A percentile compares a stretch with the other conserved stretches of the same genome.
These are phyloP conservation scores for Pollenia griseotomentosa DNA, from an alignment of 2,888 invertebrate genomes.

Conservation along the genomic window DNA sequence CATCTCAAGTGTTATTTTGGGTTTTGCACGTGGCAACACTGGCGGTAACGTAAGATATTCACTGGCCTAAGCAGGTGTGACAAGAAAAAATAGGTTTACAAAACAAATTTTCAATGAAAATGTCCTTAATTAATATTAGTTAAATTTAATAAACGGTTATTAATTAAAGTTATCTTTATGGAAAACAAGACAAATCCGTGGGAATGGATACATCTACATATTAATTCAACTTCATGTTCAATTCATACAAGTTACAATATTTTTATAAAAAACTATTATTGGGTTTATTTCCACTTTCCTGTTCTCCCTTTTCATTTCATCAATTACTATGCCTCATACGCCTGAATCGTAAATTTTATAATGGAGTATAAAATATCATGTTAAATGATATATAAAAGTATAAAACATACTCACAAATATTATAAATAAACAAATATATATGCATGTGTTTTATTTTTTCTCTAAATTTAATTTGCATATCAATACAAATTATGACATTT, in stretches of 20 bases:
- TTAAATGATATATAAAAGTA: constrained; percentile 29
- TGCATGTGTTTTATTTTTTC: constrained; percentile 23
- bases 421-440: constrained; percentile 43
- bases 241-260: neutral
- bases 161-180: no score
- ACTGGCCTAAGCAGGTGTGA: no score
- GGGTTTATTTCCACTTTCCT: neutral
- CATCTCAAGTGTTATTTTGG: no score
- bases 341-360: constrained; percentile 28
- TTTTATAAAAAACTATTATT: neutral
- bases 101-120: no score
- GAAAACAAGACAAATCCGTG: no score
- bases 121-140: no score
- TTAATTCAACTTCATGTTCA: no score
- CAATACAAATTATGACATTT: constrained; percentile 68
- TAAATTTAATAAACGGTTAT: no score
- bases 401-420: neutral
- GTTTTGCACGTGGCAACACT: no score
- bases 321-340: neutral
- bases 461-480: constrained; percentile 69
- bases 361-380: constrained; percentile 52
- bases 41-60: no score
- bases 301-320: neutral
- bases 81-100: no score
- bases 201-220: no score